Evolutionary conservation across 1,140 invertebrate genomes (phyloP).

Genomic region (Temnothorax nylanderi): DNA sequence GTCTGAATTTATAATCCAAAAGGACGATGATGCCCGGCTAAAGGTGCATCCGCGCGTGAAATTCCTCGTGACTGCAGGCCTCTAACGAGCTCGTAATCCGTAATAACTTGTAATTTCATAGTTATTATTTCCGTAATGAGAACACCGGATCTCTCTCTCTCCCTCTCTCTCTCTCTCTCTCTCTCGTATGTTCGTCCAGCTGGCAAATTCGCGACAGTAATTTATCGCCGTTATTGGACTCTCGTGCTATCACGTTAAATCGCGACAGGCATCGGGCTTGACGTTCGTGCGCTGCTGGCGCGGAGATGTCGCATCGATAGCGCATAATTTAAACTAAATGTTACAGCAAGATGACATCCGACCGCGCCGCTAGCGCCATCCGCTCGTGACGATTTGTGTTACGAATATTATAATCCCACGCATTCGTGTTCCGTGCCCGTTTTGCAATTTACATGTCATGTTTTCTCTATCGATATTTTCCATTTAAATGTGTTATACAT

Average conservation of each 20-base stretch:
- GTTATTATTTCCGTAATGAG: constrained; percentile 55
- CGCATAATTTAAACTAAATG: constrained; percentile 19
- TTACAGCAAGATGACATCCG: constrained; percentile 3
- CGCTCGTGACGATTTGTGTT: constrained; percentile 28
- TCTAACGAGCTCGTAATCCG: constrained; percentile 46
- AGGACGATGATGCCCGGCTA: not conserved
- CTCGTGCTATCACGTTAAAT: constrained; percentile 25
- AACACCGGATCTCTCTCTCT: not conserved
- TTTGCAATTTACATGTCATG: constrained; percentile 19
- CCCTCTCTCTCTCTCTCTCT: not conserved
- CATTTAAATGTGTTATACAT: not conserved
- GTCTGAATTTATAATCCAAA: constrained; percentile 17
- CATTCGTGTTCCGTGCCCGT: not conserved
- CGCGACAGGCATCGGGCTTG: not conserved
- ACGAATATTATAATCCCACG: constrained; percentile 20
- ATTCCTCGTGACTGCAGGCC: constrained; percentile 32
- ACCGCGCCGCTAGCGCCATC: not conserved
- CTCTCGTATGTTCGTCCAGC: not conserved
- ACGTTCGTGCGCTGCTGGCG: not conserved
- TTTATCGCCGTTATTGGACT: not conserved
- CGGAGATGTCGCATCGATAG: constrained; percentile 30
- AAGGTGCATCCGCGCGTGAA: constrained; percentile 27
- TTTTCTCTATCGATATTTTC: constrained; percentile 6
- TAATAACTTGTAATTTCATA: constrained; percentile 53
- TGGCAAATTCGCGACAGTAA: constrained; percentile 38